phyloP scores from a whole-genome alignment of 2,888 invertebrate species.

The Ypsolopha scabrella region DNA sequence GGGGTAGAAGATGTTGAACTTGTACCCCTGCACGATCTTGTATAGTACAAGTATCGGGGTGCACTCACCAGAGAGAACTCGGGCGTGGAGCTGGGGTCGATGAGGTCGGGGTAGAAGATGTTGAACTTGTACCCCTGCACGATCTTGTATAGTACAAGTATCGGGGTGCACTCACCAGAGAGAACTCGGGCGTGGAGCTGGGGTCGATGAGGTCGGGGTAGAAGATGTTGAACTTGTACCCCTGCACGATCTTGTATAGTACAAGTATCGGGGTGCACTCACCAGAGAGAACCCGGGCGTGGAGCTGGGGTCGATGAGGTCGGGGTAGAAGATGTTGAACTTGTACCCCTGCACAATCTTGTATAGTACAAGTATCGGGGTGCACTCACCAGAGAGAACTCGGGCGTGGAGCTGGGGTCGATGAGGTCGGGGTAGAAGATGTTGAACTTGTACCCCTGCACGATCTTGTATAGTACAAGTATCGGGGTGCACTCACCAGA shows the following conservation, averaged over 20 bases:
- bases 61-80: constrained; percentile 86
- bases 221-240: constrained; percentile 99
- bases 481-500: constrained; percentile 69
- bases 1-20: constrained; percentile 99
- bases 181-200: constrained; percentile 91
- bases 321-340: constrained; percentile 99
- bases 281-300: constrained; percentile 95
- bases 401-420: constrained; percentile 91
- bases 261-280: constrained; percentile 20
- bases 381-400: constrained; percentile 84
- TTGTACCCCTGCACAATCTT: constrained; percentile 99
- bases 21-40: constrained; percentile 99
- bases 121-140: constrained; percentile 99
- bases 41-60: no score
- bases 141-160: constrained; percentile 76
- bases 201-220: constrained; percentile 99
- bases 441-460: constrained; percentile 99
- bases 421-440: constrained; percentile 99
- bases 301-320: constrained; percentile 92
- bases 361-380: no score
- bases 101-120: constrained; percentile 99
- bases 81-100: constrained; percentile 92
- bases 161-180: constrained; percentile 72
- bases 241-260: constrained; percentile 96
- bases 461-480: constrained; percentile 81